Base-by-base conservation (phyloP, 2,888 invertebrate species). In the Drosophila bunnanda region DNA sequence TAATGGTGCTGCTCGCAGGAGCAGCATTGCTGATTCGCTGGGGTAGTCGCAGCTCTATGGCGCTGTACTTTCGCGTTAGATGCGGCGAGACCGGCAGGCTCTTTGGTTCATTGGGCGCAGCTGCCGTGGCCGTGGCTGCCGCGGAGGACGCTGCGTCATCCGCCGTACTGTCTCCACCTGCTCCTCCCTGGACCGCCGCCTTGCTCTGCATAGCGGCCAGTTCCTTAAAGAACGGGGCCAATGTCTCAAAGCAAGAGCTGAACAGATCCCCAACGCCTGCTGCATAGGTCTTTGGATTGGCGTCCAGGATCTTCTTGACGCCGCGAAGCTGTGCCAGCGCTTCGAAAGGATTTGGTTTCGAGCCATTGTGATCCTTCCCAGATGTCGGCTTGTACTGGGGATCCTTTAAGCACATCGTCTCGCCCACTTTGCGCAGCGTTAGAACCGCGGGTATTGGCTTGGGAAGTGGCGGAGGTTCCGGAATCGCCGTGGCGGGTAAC, bases 331-430 rank as follows among this genome's bases (percentile, higher is more conserved):
- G 95, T 82, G 95, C 95, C 54, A 97, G 93, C 10, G 96, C 94
- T 66, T 95, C 94, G 90, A 96, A 96, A 1, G 96, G 96, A 92
- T 96, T 96, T 52, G 94, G 94, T 75, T 94, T 94, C 56, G 89
- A 91, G 22, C 91, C 92, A 56, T 91, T 90, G 60, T 92, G 91
- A 69, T 92, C 92, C 65, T 89, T 83, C 12, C 76, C 84, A 81
- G 94, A 93, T 9, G 80, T 72, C 4, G 95, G 96, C 88, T 95
- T 95, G 91, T 97, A 96, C 92, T 96, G 96, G 60, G 96, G 94
- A 93, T 97, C 97, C 80, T 96, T 95, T 79, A 96, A 94, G 91
- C 97, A 96, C 95, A 98, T 98, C 72, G 96, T 95, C 92, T 97
- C 96, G 56, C 96, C 97, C 10, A 97, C 95, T 80, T 95, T 95